A percentile compares a stretch with the other conserved stretches of the same genome.
Evolutionary conservation across 2,797 vertebrate genomes (phyloP).

Genomic region (Sebastes goodei): DNA sequence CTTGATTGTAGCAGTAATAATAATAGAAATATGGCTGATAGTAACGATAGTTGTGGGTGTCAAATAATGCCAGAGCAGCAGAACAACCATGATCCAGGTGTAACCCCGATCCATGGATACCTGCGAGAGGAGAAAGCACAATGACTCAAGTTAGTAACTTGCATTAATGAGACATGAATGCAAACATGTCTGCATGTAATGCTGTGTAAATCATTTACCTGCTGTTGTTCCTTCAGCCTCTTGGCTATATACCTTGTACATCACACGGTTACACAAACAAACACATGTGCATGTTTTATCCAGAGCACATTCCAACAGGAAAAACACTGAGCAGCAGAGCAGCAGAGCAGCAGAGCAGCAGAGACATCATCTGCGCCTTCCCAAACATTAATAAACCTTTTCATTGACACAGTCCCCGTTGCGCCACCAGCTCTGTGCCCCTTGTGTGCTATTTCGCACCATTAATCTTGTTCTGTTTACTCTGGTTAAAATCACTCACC

Average conservation of each 20-base stretch:
- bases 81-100: not conserved
- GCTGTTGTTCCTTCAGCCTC: not conserved
- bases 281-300: not conserved
- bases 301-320: not conserved
- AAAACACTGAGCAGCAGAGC: not conserved
- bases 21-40: not conserved
- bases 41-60: not conserved
- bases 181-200: not conserved
- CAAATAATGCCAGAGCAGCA: not conserved
- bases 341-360: not conserved
- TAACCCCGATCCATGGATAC: not conserved
- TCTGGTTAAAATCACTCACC: constrained; percentile 75
- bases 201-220: constrained; percentile 25
- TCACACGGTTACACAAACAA: constrained; percentile 6
- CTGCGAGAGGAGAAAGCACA: not conserved
- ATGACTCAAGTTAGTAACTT: not conserved
- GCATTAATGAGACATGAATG: too few species aligned
- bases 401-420: constrained; percentile 50
- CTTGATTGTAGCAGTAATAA: too few species aligned
- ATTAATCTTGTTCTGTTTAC: constrained; percentile 81
- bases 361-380: constrained; percentile 24
- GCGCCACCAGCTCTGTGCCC: constrained; percentile 36
- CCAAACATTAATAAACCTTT: constrained; percentile 61
- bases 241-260: not conserved
- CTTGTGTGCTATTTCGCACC: constrained; percentile 66